phyloP scores from a whole-genome alignment of 1,140 invertebrate genomes.

The Araneus ventricosus region DNA sequence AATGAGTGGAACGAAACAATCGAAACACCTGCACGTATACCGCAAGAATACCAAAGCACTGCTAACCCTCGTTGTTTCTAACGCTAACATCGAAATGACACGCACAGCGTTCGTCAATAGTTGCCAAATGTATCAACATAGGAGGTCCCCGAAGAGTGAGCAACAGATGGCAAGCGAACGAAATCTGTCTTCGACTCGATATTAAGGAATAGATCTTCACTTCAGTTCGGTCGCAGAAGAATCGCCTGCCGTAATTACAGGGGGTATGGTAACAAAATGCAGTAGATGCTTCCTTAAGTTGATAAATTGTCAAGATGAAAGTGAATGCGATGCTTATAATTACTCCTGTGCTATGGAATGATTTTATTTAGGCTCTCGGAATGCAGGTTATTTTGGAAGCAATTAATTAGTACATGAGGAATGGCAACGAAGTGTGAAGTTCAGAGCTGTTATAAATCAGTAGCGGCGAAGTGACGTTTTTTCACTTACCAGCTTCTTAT shows the following conservation, averaged over 20 bases:
- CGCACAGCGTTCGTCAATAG: background rate
- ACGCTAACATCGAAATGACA: conserved; percentile 4
- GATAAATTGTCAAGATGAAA: conserved; percentile 36
- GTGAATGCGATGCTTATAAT: conserved; percentile 46
- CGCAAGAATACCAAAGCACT: background rate
- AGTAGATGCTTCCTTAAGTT: conserved; percentile 12
- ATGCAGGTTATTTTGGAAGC: background rate
- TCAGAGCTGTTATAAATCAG: background rate
- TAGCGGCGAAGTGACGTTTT: background rate
- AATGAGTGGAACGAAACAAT: background rate
- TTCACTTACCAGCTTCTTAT: background rate
- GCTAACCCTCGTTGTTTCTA: background rate
- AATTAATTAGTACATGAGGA: background rate
- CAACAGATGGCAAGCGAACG: conserved; percentile 67
- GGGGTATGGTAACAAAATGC: background rate
- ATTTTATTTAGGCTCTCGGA: background rate
- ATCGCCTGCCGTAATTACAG: conserved; percentile 50
- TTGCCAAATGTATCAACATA: background rate
- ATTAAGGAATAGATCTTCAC: conserved; percentile 6
- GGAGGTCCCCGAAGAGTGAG: conserved; percentile 34
- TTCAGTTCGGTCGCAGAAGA: conserved; percentile 6
- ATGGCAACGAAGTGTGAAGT: conserved; percentile 44
- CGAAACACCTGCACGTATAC: background rate
- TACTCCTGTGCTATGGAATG: background rate
- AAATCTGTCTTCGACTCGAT: background rate